Evolutionary conservation across 2,888 invertebrate genomes (phyloP).

Genomic region (Stegophylla sp.): DNA sequence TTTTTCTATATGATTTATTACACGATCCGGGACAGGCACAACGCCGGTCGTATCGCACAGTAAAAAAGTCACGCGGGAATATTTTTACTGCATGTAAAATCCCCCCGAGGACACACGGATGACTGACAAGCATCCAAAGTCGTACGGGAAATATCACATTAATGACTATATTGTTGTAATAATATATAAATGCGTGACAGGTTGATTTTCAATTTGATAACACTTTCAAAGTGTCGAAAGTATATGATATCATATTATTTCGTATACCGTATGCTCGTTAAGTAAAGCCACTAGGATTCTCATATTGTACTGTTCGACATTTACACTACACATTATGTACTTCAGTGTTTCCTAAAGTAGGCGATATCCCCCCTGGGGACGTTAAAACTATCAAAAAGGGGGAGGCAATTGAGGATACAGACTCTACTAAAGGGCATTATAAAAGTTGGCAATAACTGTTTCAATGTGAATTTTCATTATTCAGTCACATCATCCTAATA

Average conservation of each 20-base stretch:
- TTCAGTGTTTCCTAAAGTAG: too few species aligned
- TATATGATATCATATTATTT: background rate
- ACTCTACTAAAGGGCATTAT: too few species aligned
- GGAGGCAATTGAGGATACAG: too few species aligned
- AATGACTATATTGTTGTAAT: background rate
- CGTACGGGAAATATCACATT: background rate
- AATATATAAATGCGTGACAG: background rate
- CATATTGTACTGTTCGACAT: too few species aligned
- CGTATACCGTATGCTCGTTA: too few species aligned
- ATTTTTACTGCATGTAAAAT: background rate
- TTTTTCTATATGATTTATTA: slow-evolving; percentile 10
- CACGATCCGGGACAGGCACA: background rate
- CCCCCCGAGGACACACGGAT: background rate
- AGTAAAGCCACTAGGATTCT: too few species aligned
- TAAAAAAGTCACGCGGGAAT: background rate
- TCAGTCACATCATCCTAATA: too few species aligned
- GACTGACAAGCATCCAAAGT: background rate
- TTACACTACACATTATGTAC: too few species aligned
- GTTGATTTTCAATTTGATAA: background rate
- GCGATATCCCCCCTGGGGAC: too few species aligned
- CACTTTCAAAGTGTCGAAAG: background rate
- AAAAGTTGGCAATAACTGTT: too few species aligned
- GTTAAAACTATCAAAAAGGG: too few species aligned
- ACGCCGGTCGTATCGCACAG: background rate
- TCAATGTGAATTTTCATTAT: too few species aligned